These are phyloP conservation scores for Heterodera filipjevi DNA, from an alignment of 2,888 invertebrate genomes.

Conservation along the genomic window DNA sequence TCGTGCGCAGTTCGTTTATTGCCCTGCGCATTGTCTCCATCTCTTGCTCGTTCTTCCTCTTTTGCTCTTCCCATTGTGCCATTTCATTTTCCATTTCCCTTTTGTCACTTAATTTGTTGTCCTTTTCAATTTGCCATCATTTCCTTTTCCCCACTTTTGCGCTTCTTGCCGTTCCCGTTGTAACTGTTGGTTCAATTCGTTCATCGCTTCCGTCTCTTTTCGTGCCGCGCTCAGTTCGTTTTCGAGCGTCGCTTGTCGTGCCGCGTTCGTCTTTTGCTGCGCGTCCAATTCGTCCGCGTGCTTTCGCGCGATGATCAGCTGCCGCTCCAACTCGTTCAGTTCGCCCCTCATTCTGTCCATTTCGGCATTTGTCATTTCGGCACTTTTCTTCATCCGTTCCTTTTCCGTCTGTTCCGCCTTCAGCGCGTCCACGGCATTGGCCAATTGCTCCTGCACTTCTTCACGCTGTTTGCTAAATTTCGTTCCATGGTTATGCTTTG, in stretches of 20 bases:
- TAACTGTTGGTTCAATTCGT: slow-evolving; percentile 59
- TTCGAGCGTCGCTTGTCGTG: slow-evolving; percentile 58
- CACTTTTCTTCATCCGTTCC: slow-evolving; percentile 38
- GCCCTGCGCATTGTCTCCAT: slow-evolving; percentile 58
- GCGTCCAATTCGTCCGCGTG: slow-evolving; percentile 64
- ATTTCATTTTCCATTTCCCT: slow-evolving; percentile 58
- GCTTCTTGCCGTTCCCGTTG: slow-evolving; percentile 63
- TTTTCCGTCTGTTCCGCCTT: slow-evolving; percentile 51
- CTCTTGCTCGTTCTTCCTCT: slow-evolving; percentile 60
- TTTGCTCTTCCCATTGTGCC: slow-evolving; percentile 55
- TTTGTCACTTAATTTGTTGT: slow-evolving; percentile 51
- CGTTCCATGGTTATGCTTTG: not conserved
- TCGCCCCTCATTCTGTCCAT: slow-evolving; percentile 54
- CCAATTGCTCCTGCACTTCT: slow-evolving; percentile 53
- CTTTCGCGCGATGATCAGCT: slow-evolving; percentile 58
- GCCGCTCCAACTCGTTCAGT: slow-evolving; percentile 58
- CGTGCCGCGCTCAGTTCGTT: slow-evolving; percentile 54
- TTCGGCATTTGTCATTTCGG: slow-evolving; percentile 50
- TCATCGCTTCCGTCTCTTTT: slow-evolving; percentile 60
- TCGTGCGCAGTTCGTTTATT: slow-evolving; percentile 45
- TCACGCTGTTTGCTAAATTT: slow-evolving; percentile 58
- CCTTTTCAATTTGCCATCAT: not conserved
- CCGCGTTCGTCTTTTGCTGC: slow-evolving; percentile 61
- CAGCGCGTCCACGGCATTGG: slow-evolving; percentile 56
- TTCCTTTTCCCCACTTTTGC: slow-evolving; percentile 48